Evolutionary conservation across 2,797 vertebrate species (phyloP).

Genomic region (Merluccius polli): DNA sequence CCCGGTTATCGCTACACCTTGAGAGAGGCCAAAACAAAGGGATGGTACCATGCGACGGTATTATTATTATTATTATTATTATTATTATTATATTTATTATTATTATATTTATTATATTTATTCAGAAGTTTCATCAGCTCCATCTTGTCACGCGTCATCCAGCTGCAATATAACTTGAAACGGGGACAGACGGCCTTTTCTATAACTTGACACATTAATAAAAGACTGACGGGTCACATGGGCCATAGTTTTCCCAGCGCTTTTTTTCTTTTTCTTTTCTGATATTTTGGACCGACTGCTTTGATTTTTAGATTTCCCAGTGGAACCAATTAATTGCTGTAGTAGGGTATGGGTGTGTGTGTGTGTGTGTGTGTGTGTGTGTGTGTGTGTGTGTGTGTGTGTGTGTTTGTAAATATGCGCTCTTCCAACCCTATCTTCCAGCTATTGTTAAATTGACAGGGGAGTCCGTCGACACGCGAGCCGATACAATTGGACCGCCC

Average conservation of each 20-base stretch:
- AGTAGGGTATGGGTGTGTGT: constrained; percentile 4
- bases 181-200: constrained; percentile 8
- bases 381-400: background rate
- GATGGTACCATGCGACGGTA: too few species aligned
- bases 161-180: background rate
- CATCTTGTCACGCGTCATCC: background rate
- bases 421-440: constrained; percentile 10
- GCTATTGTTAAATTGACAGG: background rate
- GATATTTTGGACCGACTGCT: constrained; percentile 38
- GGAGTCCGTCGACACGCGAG: background rate
- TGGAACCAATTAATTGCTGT: constrained; percentile 63
- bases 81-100: background rate
- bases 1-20: background rate
- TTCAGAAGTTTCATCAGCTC: background rate
- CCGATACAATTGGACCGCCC: background rate
- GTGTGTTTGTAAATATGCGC: constrained; percentile 12
- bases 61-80: background rate
- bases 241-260: constrained; percentile 9
- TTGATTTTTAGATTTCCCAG: constrained; percentile 48
- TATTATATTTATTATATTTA: too few species aligned
- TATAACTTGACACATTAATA: constrained; percentile 15
- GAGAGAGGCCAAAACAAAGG: background rate
- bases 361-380: too few species aligned
- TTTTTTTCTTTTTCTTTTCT: constrained; percentile 32
- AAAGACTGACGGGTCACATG: constrained; percentile 31